These are phyloP conservation scores for Meloidogyne exigua DNA, from an alignment of 1,140 invertebrate genomes.

Conservation along the genomic window DNA sequence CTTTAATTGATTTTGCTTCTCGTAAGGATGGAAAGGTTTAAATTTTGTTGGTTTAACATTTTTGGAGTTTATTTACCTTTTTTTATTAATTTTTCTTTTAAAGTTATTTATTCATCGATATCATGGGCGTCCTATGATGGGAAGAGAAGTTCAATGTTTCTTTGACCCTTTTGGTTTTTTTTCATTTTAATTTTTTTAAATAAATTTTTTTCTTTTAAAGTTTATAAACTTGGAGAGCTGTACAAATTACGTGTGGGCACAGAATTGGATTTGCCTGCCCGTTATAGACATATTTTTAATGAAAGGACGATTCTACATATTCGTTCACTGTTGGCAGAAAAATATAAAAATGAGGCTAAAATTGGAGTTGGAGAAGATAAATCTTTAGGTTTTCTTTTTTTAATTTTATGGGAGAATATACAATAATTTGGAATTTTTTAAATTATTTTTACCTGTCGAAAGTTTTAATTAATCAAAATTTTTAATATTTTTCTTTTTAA, in stretches of 20 bases:
- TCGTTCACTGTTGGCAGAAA: conserved; percentile 7
- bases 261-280: conserved; percentile 14
- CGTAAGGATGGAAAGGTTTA: conserved; percentile 1
- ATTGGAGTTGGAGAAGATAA: not conserved
- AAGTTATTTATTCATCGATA: conserved; percentile 18
- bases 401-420: not conserved
- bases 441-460: no score
- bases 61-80: not conserved
- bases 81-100: no score
- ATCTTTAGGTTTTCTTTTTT: not conserved
- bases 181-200: not conserved
- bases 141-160: conserved; percentile 29
- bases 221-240: conserved; percentile 22
- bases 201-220: not conserved
- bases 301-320: conserved; percentile 19
- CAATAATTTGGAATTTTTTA: no score
- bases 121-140: conserved; percentile 32
- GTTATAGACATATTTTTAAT: conserved; percentile 17
- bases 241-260: conserved; percentile 1
- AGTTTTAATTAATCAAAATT: no score
- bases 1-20: conserved; percentile 14
- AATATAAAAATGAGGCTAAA: not conserved
- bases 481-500: not conserved
- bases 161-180: conserved; percentile 32
- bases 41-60: not conserved